These are phyloP conservation scores for Oreochromis spilurus DNA, from an alignment of 2,113 vertebrate species.

Conservation along the genomic window DNA sequence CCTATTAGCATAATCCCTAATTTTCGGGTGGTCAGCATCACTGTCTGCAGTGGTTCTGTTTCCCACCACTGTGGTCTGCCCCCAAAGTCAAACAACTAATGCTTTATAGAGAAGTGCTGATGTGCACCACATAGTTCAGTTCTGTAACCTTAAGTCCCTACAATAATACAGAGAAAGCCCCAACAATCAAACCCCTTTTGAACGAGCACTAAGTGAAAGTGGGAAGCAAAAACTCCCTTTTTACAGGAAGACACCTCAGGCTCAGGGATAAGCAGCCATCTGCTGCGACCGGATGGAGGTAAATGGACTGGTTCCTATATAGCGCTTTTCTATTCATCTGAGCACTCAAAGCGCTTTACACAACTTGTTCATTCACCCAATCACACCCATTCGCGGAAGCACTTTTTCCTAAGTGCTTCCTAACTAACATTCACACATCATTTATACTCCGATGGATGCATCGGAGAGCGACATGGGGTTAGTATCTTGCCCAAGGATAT, in stretches of 20 bases:
- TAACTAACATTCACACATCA: no score
- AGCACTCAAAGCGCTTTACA: no score
- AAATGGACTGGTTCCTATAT: no score
- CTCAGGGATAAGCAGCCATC: neutral
- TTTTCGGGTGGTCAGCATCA: neutral
- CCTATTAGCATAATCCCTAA: rapidly evolving
- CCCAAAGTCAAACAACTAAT: neutral
- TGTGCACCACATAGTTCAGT: neutral
- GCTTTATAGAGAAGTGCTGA: neutral
- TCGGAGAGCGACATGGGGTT: no score
- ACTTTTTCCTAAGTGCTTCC: no score
- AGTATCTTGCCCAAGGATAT: no score
- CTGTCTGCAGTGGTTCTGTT: neutral
- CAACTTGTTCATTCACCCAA: no score
- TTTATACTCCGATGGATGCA: no score
- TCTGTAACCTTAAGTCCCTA: neutral
- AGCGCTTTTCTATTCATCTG: no score
- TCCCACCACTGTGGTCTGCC: neutral
- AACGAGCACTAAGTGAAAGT: neutral
- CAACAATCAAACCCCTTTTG: neutral
- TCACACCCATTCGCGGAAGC: no score
- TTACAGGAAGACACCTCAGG: rapidly evolving
- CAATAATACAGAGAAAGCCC: neutral
- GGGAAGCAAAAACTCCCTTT: neutral
- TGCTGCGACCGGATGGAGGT: neutral